Base-by-base conservation (phyloP, 1,140 invertebrate species). In the Hesperophylax magnus region DNA sequence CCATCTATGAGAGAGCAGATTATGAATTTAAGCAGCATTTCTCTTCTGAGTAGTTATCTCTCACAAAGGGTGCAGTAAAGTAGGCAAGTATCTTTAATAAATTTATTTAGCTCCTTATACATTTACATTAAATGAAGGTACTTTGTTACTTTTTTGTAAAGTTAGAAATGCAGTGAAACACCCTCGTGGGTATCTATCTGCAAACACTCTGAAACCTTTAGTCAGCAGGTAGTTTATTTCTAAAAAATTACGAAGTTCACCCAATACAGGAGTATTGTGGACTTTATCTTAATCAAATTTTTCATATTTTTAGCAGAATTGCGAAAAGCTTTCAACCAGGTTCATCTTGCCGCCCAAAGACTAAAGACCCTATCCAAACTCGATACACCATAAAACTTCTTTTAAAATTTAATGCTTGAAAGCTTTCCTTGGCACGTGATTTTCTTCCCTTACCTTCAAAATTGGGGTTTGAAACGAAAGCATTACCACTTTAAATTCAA, bases 261-360 rank as follows among this genome's bases (percentile, higher is more conserved):
- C 56, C 69, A 22, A 72, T 54, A 27, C 7, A 24, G 9, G 31
- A 20, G 27, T 47, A 47, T 47, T 47, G 39, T 47, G 20, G 47
- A 34, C 27, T 47, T 14, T 20, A 39, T 76, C 17, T 76, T 81
- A 81, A 81, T 83, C 79, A 84, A 80, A 84, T 60, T 84, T 84
- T 84, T 84, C 82, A 77, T 79, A 80, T 79, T 81, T 77, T 69
- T 56, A 47, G 52, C 54, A 15, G 53, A 80, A 84, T 82, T 81
- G 78, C 83, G 61, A 81, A 82, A 84, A 84, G 83, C 83, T 84
- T 80, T 84, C 60, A 84, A 84, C 63, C 27, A 47, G 11, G 58
- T 20, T 61, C 58, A 61, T 61, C 18, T 47, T 17, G 18, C 34
- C 27, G 39, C 65, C 65, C 71, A 54, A 22, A 74, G 71, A 74